Percentiles rank a stretch among this genome's conserved stretches.
Conservation (phyloP, 2,113 vertebrate genomes). For the Dermatemys mawii region DNA sequence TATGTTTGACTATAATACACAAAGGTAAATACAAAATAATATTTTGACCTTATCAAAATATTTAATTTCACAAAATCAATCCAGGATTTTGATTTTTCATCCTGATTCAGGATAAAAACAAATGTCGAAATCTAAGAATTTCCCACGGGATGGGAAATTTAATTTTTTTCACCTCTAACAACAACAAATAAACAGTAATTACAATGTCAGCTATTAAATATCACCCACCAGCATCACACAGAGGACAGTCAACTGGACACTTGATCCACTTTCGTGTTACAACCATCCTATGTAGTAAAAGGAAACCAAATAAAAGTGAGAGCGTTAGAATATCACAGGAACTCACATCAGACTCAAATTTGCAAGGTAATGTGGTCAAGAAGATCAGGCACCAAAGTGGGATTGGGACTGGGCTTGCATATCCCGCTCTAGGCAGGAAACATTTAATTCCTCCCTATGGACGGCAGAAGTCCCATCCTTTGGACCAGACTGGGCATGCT, state of each 20-base stretch:
- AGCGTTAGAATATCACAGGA: neutral
- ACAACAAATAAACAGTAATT: neutral
- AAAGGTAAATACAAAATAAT: neutral
- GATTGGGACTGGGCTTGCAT: no score
- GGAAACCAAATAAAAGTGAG: neutral
- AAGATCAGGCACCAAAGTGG: neutral
- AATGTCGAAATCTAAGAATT: neutral
- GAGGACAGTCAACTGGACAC: neutral
- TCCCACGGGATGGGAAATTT: neutral
- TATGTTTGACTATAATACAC: neutral
- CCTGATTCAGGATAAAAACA: neutral
- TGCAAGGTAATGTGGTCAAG: neutral
- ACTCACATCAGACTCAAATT: neutral
- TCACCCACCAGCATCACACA: neutral
- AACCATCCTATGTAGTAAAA: neutral
- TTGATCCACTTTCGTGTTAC: neutral
- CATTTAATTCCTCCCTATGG: no score
- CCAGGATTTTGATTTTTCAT: neutral
- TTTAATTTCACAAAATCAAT: neutral
- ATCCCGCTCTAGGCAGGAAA: no score
- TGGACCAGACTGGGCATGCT: no score
- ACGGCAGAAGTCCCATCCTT: no score
- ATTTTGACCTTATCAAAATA: neutral
- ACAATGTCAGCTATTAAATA: neutral
- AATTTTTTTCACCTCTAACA: neutral